These are phyloP conservation scores for Argentina silus DNA, from an alignment of 2,797 vertebrate species.

Conservation along the genomic window DNA sequence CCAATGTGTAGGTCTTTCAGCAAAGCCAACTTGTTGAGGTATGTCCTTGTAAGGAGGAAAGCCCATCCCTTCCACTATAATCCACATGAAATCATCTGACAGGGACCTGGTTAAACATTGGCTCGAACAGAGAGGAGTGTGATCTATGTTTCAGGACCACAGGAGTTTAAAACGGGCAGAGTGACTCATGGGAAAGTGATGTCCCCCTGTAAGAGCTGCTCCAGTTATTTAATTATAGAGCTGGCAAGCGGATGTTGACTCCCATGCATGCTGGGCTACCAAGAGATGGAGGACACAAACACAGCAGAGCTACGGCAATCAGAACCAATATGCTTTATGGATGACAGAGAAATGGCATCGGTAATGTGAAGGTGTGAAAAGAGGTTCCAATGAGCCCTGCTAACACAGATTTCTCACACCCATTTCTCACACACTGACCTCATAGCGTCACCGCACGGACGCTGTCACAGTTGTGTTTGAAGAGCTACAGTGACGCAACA, in stretches of 20 bases:
- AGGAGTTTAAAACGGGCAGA: constrained; percentile 17
- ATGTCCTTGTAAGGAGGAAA: neutral
- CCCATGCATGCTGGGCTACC: constrained; percentile 16
- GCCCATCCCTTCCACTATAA: neutral
- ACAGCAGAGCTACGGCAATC: constrained; percentile 4
- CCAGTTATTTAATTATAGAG: constrained; percentile 52
- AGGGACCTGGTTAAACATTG: neutral
- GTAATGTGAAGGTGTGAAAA: neutral
- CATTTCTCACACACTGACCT: neutral
- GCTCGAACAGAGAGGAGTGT: neutral
- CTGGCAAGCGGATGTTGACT: constrained; percentile 34
- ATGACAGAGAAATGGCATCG: neutral
- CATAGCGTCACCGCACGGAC: neutral
- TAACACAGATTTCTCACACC: neutral
- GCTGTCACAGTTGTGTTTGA: neutral
- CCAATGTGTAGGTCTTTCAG: neutral
- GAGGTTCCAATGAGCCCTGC: neutral
- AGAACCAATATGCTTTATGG: neutral
- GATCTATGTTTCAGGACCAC: constrained; percentile 22
- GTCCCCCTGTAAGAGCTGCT: constrained; percentile 45
- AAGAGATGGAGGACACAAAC: constrained; percentile 27
- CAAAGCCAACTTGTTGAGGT: neutral
- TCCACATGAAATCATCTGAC: constrained; percentile 4
- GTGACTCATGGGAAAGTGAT: constrained; percentile 48
- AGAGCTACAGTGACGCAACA: neutral